These are phyloP conservation scores for Phorcus lineatus DNA, from an alignment of 2,888 invertebrate species.

Conservation along the genomic window DNA sequence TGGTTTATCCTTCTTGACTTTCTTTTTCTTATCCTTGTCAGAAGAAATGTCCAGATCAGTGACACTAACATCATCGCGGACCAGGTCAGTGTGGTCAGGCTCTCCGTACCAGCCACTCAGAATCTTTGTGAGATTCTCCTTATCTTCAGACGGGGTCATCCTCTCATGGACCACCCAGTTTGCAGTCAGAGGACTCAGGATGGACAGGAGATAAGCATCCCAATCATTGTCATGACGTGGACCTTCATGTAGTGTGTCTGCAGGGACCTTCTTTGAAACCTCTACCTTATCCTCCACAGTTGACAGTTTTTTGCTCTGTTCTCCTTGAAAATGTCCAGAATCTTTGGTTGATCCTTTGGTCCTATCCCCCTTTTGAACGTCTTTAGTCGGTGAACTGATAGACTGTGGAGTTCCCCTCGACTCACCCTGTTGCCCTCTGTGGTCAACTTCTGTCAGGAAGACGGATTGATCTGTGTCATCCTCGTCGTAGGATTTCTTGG, in stretches of 20 bases:
- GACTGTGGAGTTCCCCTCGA: no score
- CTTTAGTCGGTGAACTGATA: no score
- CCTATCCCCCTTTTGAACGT: no score
- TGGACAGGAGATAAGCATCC: conserved; percentile 73
- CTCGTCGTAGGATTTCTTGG: neutral
- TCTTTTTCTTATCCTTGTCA: conserved; percentile 42
- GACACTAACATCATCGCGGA: conserved; percentile 65
- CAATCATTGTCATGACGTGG: conserved; percentile 55
- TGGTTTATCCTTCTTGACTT: conserved; percentile 46
- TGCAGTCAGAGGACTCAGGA: conserved; percentile 72
- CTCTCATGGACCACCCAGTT: conserved; percentile 71
- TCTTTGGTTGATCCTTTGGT: no score
- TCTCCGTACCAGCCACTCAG: conserved; percentile 66
- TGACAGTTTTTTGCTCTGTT: no score
- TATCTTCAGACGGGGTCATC: conserved; percentile 49
- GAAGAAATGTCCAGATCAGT: conserved; percentile 40
- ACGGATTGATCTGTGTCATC: conserved; percentile 34
- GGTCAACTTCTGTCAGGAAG: conserved; percentile 52
- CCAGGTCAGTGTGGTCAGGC: conserved; percentile 64
- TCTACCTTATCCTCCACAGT: neutral
- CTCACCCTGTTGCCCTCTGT: neutral
- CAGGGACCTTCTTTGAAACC: conserved; percentile 4
- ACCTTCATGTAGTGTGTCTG: neutral
- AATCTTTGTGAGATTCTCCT: conserved; percentile 58
- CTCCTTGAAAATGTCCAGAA: no score